Conservation (phyloP, 2,113 vertebrate species). For the Sigmodon hispidus region DNA sequence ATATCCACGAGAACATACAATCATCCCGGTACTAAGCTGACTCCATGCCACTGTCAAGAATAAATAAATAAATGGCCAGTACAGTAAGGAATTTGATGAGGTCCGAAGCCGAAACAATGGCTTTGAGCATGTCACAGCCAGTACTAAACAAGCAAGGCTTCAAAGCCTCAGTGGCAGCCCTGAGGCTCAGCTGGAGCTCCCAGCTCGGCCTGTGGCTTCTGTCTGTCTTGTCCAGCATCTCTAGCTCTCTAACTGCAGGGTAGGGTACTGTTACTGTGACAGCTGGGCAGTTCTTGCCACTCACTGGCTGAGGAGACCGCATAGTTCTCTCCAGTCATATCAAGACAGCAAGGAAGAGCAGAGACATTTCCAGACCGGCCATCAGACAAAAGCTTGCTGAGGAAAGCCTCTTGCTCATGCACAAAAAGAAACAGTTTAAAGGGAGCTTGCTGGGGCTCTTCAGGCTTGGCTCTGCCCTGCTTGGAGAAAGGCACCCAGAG, state of each 20-base stretch:
- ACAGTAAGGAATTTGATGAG: neutral
- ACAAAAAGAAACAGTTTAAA: neutral
- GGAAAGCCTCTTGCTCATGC: neutral
- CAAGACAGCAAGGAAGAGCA: neutral
- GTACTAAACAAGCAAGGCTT: neutral
- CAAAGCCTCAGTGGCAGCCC: neutral
- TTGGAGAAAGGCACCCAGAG: neutral
- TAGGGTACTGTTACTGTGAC: neutral
- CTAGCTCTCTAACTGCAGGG: neutral
- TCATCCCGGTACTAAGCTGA: neutral
- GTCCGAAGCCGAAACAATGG: neutral
- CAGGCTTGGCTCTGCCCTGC: neutral
- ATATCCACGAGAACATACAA: neutral
- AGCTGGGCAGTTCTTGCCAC: neutral
- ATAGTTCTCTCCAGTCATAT: too few relatives aligned
- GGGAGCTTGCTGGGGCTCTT: neutral
- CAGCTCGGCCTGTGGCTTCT: neutral
- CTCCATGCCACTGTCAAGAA: neutral
- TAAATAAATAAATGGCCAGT: neutral
- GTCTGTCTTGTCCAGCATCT: neutral
- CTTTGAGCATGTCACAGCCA: neutral
- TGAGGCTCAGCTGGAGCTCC: neutral
- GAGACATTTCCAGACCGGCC: rapidly evolving
- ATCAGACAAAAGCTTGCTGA: neutral
- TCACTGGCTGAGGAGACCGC: neutral